phyloP scores from a whole-genome alignment of 2,113 vertebrate species.

The Scartelaos histophorus region DNA sequence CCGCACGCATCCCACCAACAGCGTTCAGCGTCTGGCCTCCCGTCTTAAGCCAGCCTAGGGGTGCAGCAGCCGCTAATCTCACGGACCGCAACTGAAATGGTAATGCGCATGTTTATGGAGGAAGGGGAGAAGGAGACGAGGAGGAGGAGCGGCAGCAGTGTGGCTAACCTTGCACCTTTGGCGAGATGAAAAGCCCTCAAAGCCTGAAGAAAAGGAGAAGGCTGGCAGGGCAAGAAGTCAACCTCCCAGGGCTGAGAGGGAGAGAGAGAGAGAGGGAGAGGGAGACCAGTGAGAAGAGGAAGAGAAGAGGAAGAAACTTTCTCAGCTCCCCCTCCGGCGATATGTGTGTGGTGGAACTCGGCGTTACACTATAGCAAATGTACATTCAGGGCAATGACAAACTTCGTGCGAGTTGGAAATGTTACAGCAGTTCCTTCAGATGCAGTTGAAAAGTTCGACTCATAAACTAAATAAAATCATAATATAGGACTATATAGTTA shows the following conservation, averaged over 20 bases:
- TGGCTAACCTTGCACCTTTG: constrained; percentile 74
- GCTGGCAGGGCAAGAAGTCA: constrained; percentile 76
- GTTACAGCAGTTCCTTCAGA: neutral
- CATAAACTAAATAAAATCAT: neutral
- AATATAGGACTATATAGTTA: neutral
- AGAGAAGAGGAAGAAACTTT: constrained; percentile 61
- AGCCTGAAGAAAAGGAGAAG: constrained; percentile 68
- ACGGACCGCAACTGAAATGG: constrained; percentile 67
- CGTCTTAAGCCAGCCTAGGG: constrained; percentile 71
- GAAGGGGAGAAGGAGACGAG: constrained; percentile 53
- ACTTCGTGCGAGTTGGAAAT: constrained; percentile 38
- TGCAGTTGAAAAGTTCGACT: neutral
- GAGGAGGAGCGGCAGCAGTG: constrained; percentile 33
- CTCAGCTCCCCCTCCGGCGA: constrained; percentile 62
- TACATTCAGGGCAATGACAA: constrained; percentile 30
- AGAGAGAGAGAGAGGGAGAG: constrained; percentile 27
- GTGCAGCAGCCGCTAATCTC: constrained; percentile 64
- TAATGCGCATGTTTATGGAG: constrained; percentile 59
- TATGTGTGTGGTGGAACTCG: constrained; percentile 53
- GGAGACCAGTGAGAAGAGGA: constrained; percentile 35
- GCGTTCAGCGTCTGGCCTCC: constrained; percentile 58
- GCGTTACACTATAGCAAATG: constrained; percentile 48
- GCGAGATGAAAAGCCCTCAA: constrained; percentile 75
- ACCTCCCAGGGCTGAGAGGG: constrained; percentile 61
- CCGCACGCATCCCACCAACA: constrained; percentile 67